These are phyloP conservation scores for Athene noctua DNA, from an alignment of 2,113 vertebrate species.

Conservation along the genomic window DNA sequence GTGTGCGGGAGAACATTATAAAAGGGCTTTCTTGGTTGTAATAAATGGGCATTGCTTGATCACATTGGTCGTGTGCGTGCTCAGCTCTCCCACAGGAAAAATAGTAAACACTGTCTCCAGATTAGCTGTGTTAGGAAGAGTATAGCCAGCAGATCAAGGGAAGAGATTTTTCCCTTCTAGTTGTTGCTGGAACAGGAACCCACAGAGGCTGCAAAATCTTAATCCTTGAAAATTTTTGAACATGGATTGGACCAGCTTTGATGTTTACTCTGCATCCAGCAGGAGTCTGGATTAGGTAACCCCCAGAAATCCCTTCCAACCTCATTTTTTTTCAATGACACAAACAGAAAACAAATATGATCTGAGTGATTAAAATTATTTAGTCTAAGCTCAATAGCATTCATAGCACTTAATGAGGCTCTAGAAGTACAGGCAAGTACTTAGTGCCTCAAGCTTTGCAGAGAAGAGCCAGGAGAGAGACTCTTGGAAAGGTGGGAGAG, in stretches of 20 bases:
- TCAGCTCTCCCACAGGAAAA: too few species aligned
- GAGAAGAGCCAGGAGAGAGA: neutral
- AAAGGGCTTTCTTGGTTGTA: too few species aligned
- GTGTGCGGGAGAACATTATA: too few species aligned
- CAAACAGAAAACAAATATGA: neutral
- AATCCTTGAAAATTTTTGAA: neutral
- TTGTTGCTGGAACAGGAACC: neutral
- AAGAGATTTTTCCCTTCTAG: neutral
- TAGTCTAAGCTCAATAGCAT: neutral
- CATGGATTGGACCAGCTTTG: neutral
- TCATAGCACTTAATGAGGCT: neutral
- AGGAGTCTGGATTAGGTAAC: neutral
- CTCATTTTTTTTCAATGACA: neutral
- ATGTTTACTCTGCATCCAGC: neutral
- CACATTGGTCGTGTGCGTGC: too few species aligned
- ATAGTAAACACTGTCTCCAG: neutral
- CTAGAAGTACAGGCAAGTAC: neutral
- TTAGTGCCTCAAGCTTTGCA: neutral
- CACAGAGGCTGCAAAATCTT: neutral
- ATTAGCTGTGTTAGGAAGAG: neutral
- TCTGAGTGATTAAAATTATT: neutral
- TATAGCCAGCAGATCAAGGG: neutral
- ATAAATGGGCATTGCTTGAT: too few species aligned
- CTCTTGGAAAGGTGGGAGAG: neutral
- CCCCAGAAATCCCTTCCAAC: neutral